Evolutionary conservation across 2,113 vertebrate genomes (phyloP), one percentile per base, ranked within the genome.

Genomic region (Polypterus bichir): DNA sequence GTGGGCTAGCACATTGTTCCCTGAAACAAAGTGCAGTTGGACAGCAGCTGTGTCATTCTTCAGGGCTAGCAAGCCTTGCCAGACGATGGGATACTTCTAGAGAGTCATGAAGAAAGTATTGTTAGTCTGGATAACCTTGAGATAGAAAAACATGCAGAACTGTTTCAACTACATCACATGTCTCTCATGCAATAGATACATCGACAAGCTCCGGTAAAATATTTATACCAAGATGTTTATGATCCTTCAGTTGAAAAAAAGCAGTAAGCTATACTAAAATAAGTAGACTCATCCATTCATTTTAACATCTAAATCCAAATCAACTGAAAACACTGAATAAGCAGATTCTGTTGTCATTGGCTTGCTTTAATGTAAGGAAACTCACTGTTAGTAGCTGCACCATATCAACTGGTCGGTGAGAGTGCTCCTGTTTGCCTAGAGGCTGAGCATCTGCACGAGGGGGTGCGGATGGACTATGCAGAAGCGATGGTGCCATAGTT

Each of bases 81-180:
- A 99, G 59, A 99, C 92, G 6, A 97, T 98, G 1, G 96, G 96
- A 73, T 99, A 99, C 76, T 96, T 98, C 96, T 98, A 81, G 52
- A 66, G 4, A 61, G n/a, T 53, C 61, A 57, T 47, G 0, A 4
- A n/a, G 0, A 57, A 44, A 64, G 5, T 67, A 49, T 55, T 5
- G 54, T 55, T 27, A 55, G 27, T 27, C 27, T 27, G 27, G 2
- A 27, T 27, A 27, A 27, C 27, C 27, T 27, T 27, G 27, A 27
- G 27, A 27, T 27, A 27, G 27, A 27, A 27, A 27, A 27, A 27
- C 27, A 27, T 27, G 27, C 27, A 27, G 27, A 27, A 27, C 27
- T 27, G 27, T 27, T 27, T 27, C 27, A 27, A 27, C 27, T 27
- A 27, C 27, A 27, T 27, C 27, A 27, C 27, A n/a, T n/a, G 27